phyloP scores from a whole-genome alignment of 2,113 vertebrate genomes.

The Engraulis encrasicolus region DNA sequence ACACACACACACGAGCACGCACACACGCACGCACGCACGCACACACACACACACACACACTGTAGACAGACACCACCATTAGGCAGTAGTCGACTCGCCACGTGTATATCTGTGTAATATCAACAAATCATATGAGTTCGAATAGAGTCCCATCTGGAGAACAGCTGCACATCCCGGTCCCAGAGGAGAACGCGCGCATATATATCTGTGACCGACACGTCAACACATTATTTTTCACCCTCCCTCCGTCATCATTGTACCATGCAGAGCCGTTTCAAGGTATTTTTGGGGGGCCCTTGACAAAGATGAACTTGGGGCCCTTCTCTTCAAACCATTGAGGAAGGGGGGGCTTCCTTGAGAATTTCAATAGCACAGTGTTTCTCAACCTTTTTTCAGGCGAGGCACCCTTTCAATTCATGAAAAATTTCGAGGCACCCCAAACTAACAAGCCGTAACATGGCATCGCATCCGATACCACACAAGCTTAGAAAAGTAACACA shows the following conservation, averaged over 20 bases:
- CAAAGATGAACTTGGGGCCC: too few relatives aligned
- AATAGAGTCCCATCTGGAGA: slow-evolving; percentile 39
- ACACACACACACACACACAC: background rate
- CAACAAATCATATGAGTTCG: background rate
- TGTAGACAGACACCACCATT: background rate
- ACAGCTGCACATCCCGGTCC: slow-evolving; percentile 33
- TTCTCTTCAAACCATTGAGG: too few relatives aligned
- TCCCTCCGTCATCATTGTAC: background rate
- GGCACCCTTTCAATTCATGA: too few relatives aligned
- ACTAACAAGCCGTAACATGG: too few relatives aligned
- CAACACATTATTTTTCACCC: background rate
- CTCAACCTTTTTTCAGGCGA: too few relatives aligned
- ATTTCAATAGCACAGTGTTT: too few relatives aligned
- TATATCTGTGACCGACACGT: background rate
- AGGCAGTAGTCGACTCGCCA: slow-evolving; percentile 15
- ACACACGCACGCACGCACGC: background rate
- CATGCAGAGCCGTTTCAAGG: too few relatives aligned
- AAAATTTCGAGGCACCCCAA: too few relatives aligned
- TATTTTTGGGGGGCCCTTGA: too few relatives aligned
- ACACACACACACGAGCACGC: background rate
- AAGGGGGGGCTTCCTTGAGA: too few relatives aligned
- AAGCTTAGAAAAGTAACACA: too few relatives aligned
- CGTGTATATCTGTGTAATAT: slow-evolving; percentile 12
- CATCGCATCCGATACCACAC: too few relatives aligned
- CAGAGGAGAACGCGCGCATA: background rate